phyloP scores from a whole-genome alignment of 1,140 invertebrate species.

The Lepidurus arcticus region DNA sequence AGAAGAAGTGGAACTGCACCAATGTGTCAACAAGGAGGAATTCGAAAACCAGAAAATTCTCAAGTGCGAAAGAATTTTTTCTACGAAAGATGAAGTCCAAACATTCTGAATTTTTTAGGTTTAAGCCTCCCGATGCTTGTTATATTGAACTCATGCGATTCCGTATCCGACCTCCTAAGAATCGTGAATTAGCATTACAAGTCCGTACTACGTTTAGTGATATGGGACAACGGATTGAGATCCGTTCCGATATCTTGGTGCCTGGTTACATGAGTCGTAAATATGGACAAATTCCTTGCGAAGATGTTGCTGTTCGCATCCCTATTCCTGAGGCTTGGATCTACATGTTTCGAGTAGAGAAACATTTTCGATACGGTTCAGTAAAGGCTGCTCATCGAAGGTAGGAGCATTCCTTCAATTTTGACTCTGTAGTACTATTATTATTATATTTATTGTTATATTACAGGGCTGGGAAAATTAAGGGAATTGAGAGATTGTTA shows the following conservation, averaged over 20 bases:
- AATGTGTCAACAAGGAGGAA: slow-evolving; percentile 83
- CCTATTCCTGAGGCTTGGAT: slow-evolving; percentile 99
- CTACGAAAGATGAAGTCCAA: neutral
- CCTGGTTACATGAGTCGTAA: slow-evolving; percentile 93
- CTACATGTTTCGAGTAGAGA: slow-evolving; percentile 96
- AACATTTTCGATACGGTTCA: slow-evolving; percentile 97
- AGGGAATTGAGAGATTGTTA: slow-evolving; percentile 88
- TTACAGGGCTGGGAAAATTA: slow-evolving; percentile 80
- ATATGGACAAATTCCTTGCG: slow-evolving; percentile 90
- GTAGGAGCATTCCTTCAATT: slow-evolving; percentile 40
- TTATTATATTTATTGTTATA: neutral
- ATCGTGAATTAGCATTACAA: slow-evolving; percentile 93
- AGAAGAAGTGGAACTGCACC: slow-evolving; percentile 90
- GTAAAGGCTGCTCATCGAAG: slow-evolving; percentile 91
- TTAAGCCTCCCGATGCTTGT: slow-evolving; percentile 97
- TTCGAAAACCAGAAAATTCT: slow-evolving; percentile 87
- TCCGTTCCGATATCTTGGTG: slow-evolving; percentile 88
- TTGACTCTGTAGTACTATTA: neutral
- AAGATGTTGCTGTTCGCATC: slow-evolving; percentile 94
- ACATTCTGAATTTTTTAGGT: slow-evolving; percentile 54
- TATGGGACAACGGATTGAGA: slow-evolving; percentile 82
- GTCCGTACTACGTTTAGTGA: slow-evolving; percentile 80
- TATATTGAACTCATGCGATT: slow-evolving; percentile 97
- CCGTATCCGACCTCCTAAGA: slow-evolving; percentile 88
- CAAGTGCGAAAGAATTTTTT: slow-evolving; percentile 50